phyloP scores from a whole-genome alignment of 1,140 invertebrate species.

The Choristoneura fumiferana region DNA sequence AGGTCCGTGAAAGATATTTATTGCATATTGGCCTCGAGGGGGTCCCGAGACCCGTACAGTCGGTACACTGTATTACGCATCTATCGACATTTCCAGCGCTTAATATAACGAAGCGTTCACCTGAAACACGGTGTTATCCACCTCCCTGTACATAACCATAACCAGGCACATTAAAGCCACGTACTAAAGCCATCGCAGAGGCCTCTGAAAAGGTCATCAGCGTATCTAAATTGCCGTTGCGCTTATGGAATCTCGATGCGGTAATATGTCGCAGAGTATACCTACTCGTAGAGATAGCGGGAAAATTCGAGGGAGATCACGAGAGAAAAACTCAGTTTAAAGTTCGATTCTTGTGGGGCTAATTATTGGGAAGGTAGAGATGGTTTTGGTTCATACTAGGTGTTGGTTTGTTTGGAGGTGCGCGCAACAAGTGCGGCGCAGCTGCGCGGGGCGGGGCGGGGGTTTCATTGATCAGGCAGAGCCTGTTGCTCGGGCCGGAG shows the following conservation, averaged over 20 bases:
- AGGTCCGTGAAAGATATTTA: too few relatives aligned
- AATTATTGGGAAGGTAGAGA: neutral
- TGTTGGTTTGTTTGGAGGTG: conserved; percentile 4
- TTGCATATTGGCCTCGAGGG: too few relatives aligned
- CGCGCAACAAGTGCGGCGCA: conserved; percentile 73
- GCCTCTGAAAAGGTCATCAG: conserved; percentile 20
- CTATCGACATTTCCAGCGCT: too few relatives aligned
- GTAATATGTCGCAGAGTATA: too few relatives aligned
- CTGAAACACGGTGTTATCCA: too few relatives aligned
- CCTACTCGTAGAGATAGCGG: neutral
- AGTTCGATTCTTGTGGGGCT: neutral
- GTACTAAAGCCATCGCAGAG: too few relatives aligned
- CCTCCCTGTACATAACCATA: too few relatives aligned
- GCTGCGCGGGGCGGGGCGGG: conserved; percentile 36
- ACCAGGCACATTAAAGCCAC: too few relatives aligned
- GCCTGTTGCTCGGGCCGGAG: conserved; percentile 57
- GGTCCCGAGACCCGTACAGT: too few relatives aligned
- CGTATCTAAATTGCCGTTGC: conserved; percentile 18
- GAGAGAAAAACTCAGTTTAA: neutral
- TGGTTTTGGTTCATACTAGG: neutral
- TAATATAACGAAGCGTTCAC: too few relatives aligned
- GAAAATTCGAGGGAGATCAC: neutral
- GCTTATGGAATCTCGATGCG: conserved; percentile 5
- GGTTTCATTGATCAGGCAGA: conserved; percentile 62
- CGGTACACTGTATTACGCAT: too few relatives aligned